Percentiles rank a stretch among this genome's conserved stretches.
Evolutionary conservation across 2,797 vertebrate species (phyloP).

Genomic region (Intellagama lesueurii): DNA sequence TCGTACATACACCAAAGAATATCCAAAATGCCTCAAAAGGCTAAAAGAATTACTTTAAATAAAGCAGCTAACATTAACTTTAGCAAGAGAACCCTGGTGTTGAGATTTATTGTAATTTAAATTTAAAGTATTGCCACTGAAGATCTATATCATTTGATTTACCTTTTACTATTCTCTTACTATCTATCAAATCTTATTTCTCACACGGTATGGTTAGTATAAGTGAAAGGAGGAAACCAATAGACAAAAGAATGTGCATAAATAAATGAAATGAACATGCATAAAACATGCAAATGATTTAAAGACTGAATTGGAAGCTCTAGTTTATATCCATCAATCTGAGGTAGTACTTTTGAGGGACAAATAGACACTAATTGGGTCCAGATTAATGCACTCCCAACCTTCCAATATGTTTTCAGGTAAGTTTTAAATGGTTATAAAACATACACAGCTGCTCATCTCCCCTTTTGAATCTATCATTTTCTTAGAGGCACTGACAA

Average conservation of each 20-base stretch:
- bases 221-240: constrained; percentile 77
- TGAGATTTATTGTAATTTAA: constrained; percentile 43
- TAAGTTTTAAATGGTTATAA: constrained; percentile 76
- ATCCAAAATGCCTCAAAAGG: constrained; percentile 54
- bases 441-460: constrained; percentile 76
- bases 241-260: constrained; percentile 82
- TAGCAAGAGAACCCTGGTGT: constrained; percentile 23
- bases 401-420: constrained; percentile 76
- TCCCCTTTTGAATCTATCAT: constrained; percentile 29
- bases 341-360: constrained; percentile 78
- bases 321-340: constrained; percentile 81
- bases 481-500: constrained; percentile 23
- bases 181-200: constrained; percentile 64
- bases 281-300: constrained; percentile 85
- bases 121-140: constrained; percentile 45
- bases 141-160: constrained; percentile 57
- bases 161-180: constrained; percentile 53
- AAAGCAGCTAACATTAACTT: constrained; percentile 49
- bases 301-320: constrained; percentile 81
- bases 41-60: constrained; percentile 46
- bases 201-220: constrained; percentile 70
- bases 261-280: constrained; percentile 83
- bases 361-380: constrained; percentile 77
- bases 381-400: constrained; percentile 82
- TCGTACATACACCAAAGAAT: constrained; percentile 61